Percentiles rank a stretch among this genome's conserved stretches.
These are phyloP conservation scores for Channa argus DNA, from an alignment of 2,113 vertebrate species.

Conservation along the genomic window DNA sequence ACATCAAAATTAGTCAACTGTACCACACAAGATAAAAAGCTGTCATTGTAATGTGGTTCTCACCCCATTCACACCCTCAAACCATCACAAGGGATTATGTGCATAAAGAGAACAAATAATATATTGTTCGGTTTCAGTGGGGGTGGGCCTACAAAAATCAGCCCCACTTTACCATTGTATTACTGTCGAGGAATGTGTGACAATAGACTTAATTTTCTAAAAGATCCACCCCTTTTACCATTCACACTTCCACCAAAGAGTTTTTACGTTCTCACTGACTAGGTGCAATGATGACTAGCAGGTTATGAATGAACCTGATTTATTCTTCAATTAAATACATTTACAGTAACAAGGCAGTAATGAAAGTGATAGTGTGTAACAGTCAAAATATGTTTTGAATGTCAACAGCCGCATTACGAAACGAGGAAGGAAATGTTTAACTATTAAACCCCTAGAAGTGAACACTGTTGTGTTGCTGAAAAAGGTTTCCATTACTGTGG, in stretches of 20 bases:
- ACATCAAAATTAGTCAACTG: constrained; percentile 5
- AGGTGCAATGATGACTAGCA: constrained; percentile 6
- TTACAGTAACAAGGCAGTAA: neutral
- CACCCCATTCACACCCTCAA: constrained; percentile 46
- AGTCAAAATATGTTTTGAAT: neutral
- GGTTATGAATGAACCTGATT: neutral
- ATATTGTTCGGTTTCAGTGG: constrained; percentile 57
- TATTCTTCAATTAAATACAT: neutral
- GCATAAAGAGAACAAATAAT: constrained; percentile 57
- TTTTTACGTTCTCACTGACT: constrained; percentile 6
- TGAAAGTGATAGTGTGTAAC: neutral
- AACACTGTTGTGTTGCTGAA: constrained; percentile 38
- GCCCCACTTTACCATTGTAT: constrained; percentile 65
- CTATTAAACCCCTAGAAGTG: neutral
- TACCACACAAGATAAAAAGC: constrained; percentile 20
- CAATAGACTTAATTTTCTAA: constrained; percentile 41
- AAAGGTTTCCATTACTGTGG: constrained; percentile 35
- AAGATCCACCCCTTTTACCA: constrained; percentile 11
- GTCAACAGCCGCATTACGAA: neutral
- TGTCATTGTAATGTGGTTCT: constrained; percentile 25
- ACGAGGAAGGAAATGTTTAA: too few species aligned
- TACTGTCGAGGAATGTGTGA: constrained; percentile 63
- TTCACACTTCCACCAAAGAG: constrained; percentile 8
- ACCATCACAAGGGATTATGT: constrained; percentile 30
- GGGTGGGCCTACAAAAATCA: constrained; percentile 40